Conservation (phyloP, 2,113 vertebrate species). For the Nycticryphes semicollaris region DNA sequence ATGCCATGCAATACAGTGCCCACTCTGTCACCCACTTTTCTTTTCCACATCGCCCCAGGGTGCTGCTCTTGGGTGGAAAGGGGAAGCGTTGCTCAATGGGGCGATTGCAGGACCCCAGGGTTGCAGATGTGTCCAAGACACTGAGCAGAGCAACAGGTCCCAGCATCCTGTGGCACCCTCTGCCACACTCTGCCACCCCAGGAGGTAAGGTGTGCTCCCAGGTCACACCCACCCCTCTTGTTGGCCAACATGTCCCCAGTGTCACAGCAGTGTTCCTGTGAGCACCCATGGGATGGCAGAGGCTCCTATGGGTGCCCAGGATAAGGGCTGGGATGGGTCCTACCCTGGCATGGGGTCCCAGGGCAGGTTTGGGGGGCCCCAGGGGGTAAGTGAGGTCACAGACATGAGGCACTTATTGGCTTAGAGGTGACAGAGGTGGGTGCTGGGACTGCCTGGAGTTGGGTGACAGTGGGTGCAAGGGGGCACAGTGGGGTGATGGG, state of each 20-base stretch:
- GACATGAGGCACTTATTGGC: accelerated
- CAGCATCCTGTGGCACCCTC: not conserved
- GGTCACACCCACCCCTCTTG: not conserved
- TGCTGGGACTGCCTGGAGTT: not conserved
- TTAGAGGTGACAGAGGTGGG: not conserved
- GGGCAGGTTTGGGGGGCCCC: too few relatives aligned
- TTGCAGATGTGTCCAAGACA: accelerated
- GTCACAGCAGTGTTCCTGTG: accelerated
- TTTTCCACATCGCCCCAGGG: not conserved
- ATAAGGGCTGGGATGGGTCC: not conserved
- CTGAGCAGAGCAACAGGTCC: accelerated
- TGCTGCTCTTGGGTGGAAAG: not conserved
- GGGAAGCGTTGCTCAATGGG: not conserved
- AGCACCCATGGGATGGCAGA: accelerated
- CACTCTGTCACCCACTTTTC: not conserved
- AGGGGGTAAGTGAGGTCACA: not conserved
- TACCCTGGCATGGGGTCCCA: accelerated
- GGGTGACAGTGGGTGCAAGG: not conserved
- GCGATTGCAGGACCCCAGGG: accelerated
- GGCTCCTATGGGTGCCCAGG: not conserved
- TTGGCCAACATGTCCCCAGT: accelerated
- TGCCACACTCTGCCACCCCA: not conserved
- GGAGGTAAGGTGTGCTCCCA: accelerated
- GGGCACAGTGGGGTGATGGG: not conserved
- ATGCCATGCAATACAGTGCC: accelerated